A percentile compares a stretch with the other conserved stretches of the same genome.
These are phyloP conservation scores for Hiodon alosoides DNA, from an alignment of 2,113 vertebrate species.

Conservation along the genomic window DNA sequence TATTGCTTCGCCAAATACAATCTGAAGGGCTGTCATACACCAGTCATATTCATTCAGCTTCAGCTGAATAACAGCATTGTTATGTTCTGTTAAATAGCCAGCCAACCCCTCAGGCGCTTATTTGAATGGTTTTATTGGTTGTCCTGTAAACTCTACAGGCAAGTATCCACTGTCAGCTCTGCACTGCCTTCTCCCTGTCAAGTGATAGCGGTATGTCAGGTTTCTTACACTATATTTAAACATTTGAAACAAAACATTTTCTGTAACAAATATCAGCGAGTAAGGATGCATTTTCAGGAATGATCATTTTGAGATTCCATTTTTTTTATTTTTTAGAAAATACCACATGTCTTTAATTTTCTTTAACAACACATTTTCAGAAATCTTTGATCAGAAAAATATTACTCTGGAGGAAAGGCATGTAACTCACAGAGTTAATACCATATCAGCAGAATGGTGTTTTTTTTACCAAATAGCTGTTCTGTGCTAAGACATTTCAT, in stretches of 20 bases:
- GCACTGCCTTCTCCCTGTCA: neutral
- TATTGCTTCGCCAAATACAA: neutral
- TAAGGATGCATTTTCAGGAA: neutral
- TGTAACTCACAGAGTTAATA: neutral
- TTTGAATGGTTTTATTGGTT: slow-evolving; percentile 37
- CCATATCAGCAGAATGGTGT: neutral
- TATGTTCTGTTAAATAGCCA: slow-evolving; percentile 32
- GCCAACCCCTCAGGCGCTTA: slow-evolving; percentile 21
- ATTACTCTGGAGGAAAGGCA: neutral
- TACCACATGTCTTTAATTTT: no score
- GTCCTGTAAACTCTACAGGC: slow-evolving; percentile 18
- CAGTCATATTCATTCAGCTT: slow-evolving; percentile 28
- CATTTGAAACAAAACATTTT: neutral
- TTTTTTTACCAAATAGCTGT: no score
- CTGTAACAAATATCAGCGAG: neutral
- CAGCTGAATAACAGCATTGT: no score
- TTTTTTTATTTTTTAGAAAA: no score
- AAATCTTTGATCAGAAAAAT: neutral
- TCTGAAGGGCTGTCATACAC: neutral
- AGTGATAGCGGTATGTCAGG: neutral
- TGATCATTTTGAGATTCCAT: no score
- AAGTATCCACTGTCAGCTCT: slow-evolving; percentile 5
- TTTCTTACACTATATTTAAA: neutral
- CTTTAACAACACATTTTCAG: neutral
- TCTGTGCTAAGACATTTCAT: neutral